A percentile compares a stretch with the other conserved stretches of the same genome.
Evolutionary conservation across 2,797 vertebrate species (phyloP).

Genomic region (Perdix hodgsoniae): DNA sequence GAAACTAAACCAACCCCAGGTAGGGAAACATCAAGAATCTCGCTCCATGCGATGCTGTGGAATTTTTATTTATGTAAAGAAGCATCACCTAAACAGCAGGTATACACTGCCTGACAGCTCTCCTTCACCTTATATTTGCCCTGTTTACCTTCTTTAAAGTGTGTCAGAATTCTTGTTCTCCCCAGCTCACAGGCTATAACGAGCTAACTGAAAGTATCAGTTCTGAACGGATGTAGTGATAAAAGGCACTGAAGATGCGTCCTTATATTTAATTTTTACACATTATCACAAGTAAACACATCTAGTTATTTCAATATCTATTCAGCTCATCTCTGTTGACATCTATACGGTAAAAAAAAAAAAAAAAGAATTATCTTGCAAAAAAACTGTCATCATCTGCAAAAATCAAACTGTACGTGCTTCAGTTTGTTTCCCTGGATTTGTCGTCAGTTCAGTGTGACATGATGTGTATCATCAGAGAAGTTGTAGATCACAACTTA

Average conservation of each 20-base stretch:
- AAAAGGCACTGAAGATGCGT: neutral
- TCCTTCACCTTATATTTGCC: neutral
- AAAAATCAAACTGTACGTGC: neutral
- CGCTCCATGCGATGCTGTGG: neutral
- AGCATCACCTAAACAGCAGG: neutral
- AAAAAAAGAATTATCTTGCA: neutral
- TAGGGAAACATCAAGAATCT: neutral
- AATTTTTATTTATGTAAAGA: constrained; percentile 14
- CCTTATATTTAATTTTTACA: neutral
- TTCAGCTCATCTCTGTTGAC: neutral
- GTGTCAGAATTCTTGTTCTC: constrained; percentile 70
- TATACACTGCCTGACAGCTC: neutral
- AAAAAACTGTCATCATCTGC: neutral
- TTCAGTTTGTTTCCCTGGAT: neutral
- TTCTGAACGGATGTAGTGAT: neutral
- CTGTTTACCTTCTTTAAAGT: constrained; percentile 55
- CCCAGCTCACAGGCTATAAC: constrained; percentile 57
- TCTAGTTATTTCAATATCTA: neutral
- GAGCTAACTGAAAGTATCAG: neutral
- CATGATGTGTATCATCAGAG: neutral
- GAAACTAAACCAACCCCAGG: neutral
- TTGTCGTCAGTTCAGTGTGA: neutral
- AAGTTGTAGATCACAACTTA: neutral
- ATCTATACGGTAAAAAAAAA: neutral
- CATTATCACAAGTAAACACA: neutral